Conservation (phyloP, 2,797 vertebrate species). For the Platalea minor region DNA sequence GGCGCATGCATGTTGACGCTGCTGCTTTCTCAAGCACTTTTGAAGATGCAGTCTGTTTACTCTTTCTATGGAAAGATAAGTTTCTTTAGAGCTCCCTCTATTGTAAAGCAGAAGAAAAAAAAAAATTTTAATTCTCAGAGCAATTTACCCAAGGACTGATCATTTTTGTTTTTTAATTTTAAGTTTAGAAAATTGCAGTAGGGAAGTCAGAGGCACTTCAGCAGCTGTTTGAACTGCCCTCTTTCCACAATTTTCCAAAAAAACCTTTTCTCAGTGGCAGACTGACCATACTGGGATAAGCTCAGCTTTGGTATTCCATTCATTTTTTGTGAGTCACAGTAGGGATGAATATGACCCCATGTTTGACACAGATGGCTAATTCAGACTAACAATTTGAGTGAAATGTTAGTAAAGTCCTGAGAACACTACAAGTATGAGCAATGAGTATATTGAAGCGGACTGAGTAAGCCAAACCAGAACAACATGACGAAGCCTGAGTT, state of each 20-base stretch:
- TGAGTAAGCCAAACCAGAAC: background rate
- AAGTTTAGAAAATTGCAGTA: background rate
- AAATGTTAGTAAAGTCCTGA: background rate
- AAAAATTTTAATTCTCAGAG: background rate
- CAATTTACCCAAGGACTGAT: background rate
- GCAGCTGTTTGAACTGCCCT: background rate
- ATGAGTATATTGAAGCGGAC: background rate
- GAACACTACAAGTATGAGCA: background rate
- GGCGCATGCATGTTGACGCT: accelerated
- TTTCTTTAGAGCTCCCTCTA: constrained; percentile 64
- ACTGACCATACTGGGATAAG: background rate
- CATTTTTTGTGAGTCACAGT: background rate
- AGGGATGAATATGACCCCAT: background rate
- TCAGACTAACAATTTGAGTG: background rate
- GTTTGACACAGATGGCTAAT: background rate
- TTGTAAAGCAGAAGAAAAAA: constrained; percentile 23
- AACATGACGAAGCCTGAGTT: background rate
- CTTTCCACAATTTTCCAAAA: background rate
- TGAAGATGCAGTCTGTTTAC: background rate
- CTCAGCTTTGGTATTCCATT: background rate
- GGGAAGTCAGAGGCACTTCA: background rate
- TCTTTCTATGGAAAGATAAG: background rate
- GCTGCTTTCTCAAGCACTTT: background rate
- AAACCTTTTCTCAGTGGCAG: background rate
- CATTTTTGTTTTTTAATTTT: background rate